phyloP scores from a whole-genome alignment of 1,140 invertebrate genomes.

The Eufriesea mexicana region DNA sequence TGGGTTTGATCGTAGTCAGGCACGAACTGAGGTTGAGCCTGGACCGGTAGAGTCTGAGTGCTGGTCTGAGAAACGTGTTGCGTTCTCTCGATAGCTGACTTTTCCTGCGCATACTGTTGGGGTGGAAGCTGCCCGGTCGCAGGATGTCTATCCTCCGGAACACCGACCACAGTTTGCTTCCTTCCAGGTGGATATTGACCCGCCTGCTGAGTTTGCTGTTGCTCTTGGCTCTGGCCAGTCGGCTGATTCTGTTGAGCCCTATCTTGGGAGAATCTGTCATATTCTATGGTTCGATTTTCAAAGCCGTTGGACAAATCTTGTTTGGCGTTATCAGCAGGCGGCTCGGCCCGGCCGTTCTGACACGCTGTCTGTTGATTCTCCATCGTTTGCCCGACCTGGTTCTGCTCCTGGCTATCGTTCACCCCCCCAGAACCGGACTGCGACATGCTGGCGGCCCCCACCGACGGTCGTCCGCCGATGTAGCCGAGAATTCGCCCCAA shows the following conservation, averaged over 20 bases:
- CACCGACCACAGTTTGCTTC: conserved; percentile 68
- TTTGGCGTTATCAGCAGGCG: conserved; percentile 65
- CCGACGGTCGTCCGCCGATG: conserved; percentile 81
- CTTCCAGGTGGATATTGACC: conserved; percentile 61
- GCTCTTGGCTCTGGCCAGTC: conserved; percentile 36
- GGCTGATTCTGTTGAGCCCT: conserved; percentile 44
- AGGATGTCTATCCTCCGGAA: conserved; percentile 74
- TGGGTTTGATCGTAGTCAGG: conserved; percentile 77
- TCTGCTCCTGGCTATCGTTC: conserved; percentile 68
- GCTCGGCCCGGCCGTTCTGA: conserved; percentile 71
- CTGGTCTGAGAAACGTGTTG: conserved; percentile 75
- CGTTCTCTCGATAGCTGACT: conserved; percentile 67
- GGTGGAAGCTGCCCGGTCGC: conserved; percentile 71
- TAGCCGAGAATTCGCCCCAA: conserved; percentile 81
- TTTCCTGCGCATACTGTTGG: conserved; percentile 74
- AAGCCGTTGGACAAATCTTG: conserved; percentile 79
- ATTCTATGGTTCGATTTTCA: conserved; percentile 74
- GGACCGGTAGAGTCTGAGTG: conserved; percentile 77
- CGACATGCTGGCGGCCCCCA: conserved; percentile 79
- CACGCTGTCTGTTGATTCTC: conserved; percentile 68
- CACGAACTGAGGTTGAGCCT: conserved; percentile 74
- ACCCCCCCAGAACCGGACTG: conserved; percentile 74
- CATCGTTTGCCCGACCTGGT: conserved; percentile 59
- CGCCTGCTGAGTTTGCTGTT: conserved; percentile 48
- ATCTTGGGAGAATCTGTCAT: conserved; percentile 68